Evolutionary conservation across 2,888 invertebrate genomes (phyloP), one percentile per base, ranked within the genome.

Genomic region (Luperina nickerlii): DNA sequence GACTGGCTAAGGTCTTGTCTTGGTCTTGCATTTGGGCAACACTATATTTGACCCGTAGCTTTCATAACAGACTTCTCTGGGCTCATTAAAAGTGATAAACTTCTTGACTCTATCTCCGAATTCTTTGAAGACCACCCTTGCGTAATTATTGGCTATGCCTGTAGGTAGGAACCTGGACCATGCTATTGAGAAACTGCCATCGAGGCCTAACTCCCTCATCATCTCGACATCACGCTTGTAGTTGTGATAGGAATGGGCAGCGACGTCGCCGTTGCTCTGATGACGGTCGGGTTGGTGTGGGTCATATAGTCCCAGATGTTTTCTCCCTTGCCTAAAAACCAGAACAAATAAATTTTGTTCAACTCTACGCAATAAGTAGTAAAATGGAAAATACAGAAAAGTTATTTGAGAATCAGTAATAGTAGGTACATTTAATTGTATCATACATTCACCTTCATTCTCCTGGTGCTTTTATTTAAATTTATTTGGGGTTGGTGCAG

Each of bases 81-180:
- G 97, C 85, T 97, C 97, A 86, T 97, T 97, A 76, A 97, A 95
- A 0, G 97, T 97, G 4, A 97, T 96, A 97, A 97, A 97, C 24
- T 92, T 90, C 84, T 97, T 96, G 0, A 96, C 97, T 72, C 97
- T 93, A 81, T 97, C 96, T 3, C 97, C 97, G 82, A 96, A 97
- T 38, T 90, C 89, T 54, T 92, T 86, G 83, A 92, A 97, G 0
- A 94, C 93, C 42, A 97, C 90, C 45, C 94, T 91, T 0, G 97
- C 96, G 87, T 97, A 97, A 13, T 96, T 89, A 69, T 97, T 95
- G 1, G 95, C 73, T 48, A 96, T 93, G n/a, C 97, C 98, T 62
- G 95, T 96, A 0, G 98, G 97, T 11, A 98, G 91, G 54, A 98
- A 95, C 74, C 98, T 94, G 0, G 97, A 83, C 98, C 98, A 98